Base-by-base conservation (phyloP, 2,888 invertebrate species). In the Oscheius myriophilus region DNA sequence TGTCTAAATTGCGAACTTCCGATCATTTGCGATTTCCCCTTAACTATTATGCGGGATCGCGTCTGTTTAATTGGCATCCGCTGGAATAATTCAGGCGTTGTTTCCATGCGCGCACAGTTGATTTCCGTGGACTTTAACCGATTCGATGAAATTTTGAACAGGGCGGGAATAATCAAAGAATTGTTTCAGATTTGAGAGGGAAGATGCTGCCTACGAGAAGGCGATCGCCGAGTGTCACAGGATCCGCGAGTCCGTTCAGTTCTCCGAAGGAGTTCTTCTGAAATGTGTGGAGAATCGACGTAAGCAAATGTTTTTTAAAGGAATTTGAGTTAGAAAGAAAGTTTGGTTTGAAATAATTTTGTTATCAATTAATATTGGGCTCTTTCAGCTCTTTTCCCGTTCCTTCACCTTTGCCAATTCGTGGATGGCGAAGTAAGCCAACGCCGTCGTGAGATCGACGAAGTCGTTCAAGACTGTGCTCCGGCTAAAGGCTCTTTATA, bases 281-380 rank as follows among this genome's bases (percentile, higher is more conserved):
- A 82, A 83, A 67, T 85, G 82, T 55, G 75, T 83, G 26, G 85
- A 85, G 57, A 71, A 70, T n/a, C 79, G 81, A 65, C 82, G 84
- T 84, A 43, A 72, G 79, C 18, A 26, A n/a, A n/a, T n/a, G n/a
- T n/a, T n/a, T n/a, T n/a, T n/a, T n/a, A n/a, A n/a, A n/a, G n/a
- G 43, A 43, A 43, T 9, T 9, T 43, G 14, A 12, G 14, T 43
- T 9, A 43, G 14, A 43, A 11, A 43, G 43, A 43, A 43, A 43
- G 14, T 12, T 43, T 12, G 14, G 43, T 43, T 43, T 43, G 11
- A 43, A 43, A 12, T n/a, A 23, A 21, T 54, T 14, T 7, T 11
- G 11, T 25, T 12, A 9, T 54, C 7, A 54, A 54, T 25, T 12
- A 26, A 26, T n/a, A n/a, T 51, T 41, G 14, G 18, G 12, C 26